Evolutionary conservation across 2,113 vertebrate species (phyloP).

Genomic region (Odontophorus gujanensis): DNA sequence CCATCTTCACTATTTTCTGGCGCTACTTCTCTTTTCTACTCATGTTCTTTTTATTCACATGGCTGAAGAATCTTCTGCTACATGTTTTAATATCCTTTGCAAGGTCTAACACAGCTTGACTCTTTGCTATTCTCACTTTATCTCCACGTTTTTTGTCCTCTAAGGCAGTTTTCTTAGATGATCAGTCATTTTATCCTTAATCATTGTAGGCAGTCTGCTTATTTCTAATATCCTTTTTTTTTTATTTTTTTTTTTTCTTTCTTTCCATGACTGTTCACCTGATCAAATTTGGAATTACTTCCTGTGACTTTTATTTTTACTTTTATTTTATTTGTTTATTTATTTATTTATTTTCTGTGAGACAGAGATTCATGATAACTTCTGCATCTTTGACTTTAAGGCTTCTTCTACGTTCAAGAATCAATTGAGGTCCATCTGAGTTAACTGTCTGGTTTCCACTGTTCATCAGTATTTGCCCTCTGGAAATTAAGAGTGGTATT

Average conservation of each 20-base stretch:
- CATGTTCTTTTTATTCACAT: conserved; percentile 12
- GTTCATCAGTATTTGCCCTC: neutral
- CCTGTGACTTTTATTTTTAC: neutral
- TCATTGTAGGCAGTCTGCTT: conserved; percentile 21
- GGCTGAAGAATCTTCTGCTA: conserved; percentile 21
- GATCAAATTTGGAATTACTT: conserved; percentile 1
- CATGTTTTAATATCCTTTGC: conserved; percentile 53
- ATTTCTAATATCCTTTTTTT: conserved; percentile 29
- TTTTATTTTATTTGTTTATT: neutral
- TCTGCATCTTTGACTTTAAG: neutral
- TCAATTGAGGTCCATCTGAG: neutral
- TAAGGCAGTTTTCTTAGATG: conserved; percentile 43
- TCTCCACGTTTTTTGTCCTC: conserved; percentile 24
- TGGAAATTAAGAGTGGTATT: neutral
- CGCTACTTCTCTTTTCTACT: neutral
- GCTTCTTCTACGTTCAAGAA: neutral
- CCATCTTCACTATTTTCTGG: neutral
- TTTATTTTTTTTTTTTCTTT: neutral
- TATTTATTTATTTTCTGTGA: neutral
- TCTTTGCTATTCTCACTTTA: conserved; percentile 49
- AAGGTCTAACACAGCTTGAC: conserved; percentile 41
- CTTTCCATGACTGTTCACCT: neutral
- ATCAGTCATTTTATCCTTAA: conserved; percentile 25
- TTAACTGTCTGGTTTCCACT: neutral
- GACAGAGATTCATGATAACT: neutral